These are phyloP conservation scores for Keiferia lycopersicella DNA, from an alignment of 2,888 invertebrate species.

Conservation along the genomic window DNA sequence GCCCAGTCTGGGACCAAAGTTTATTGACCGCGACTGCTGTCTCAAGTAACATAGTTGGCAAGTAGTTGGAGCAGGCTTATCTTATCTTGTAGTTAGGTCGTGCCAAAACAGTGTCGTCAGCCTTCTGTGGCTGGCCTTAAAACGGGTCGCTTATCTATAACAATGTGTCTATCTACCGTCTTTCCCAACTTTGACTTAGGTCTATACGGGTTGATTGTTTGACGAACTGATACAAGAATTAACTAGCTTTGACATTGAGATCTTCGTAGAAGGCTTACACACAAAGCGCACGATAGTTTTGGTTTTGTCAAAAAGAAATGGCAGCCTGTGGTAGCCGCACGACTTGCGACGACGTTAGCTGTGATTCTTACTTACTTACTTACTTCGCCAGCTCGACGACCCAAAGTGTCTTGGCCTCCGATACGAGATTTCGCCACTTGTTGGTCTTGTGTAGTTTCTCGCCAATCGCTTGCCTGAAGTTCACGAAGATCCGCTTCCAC, in stretches of 20 bases:
- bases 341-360: no score
- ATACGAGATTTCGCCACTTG: no score
- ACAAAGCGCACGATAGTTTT: no score
- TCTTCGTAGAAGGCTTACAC: no score
- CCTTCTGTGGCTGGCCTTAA: not conserved
- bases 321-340: no score
- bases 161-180: slow-evolving; percentile 1
- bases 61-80: not conserved
- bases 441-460: no score
- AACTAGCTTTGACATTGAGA: not conserved
- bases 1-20: not conserved
- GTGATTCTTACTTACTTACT: no score
- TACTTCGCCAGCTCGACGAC: no score
- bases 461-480: no score
- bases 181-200: not conserved
- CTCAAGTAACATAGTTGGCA: not conserved
- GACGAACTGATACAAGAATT: not conserved
- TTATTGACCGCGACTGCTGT: not conserved
- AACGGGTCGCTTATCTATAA: not conserved
- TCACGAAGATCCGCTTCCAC: no score
- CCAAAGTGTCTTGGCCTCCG: no score
- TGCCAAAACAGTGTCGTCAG: not conserved
- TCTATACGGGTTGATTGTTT: slow-evolving; percentile 3
- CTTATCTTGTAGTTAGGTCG: not conserved
- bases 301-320: no score